These are phyloP conservation scores for Lysandra bellargus DNA, from an alignment of 2,888 invertebrate species.

Conservation along the genomic window DNA sequence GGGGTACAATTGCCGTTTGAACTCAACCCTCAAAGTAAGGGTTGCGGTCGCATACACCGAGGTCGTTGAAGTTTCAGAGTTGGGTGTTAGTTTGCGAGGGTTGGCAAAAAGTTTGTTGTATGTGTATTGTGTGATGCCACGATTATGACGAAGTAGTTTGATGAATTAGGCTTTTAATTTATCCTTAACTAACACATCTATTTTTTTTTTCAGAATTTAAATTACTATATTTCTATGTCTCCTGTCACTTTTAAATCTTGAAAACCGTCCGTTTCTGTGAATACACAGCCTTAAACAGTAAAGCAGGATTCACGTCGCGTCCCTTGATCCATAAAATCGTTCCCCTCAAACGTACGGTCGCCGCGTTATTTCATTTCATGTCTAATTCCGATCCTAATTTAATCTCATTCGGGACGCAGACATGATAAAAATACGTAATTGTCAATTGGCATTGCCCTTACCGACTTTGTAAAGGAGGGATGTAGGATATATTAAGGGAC, in stretches of 20 bases:
- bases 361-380: neutral
- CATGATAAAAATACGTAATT: conserved; percentile 10
- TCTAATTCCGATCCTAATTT: conserved; percentile 19
- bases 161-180: neutral
- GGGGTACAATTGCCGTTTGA: conserved; percentile 1
- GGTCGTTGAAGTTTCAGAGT: conserved; percentile 8
- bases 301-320: neutral
- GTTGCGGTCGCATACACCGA: neutral
- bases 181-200: too few species aligned
- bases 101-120: conserved; percentile 14
- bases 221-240: too few species aligned
- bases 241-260: too few species aligned
- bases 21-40: conserved; percentile 1
- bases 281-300: too few species aligned
- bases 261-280: too few species aligned
- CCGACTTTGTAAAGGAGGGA: neutral
- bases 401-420: neutral
- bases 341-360: neutral
- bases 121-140: neutral
- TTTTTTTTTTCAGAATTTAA: too few species aligned
- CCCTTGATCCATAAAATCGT: neutral
- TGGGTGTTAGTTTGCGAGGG: neutral
- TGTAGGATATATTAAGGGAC: neutral
- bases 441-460: neutral
- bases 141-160: neutral